Evolutionary conservation across 2,113 vertebrate genomes (phyloP).

Genomic region (Deroptyus accipitrinus): DNA sequence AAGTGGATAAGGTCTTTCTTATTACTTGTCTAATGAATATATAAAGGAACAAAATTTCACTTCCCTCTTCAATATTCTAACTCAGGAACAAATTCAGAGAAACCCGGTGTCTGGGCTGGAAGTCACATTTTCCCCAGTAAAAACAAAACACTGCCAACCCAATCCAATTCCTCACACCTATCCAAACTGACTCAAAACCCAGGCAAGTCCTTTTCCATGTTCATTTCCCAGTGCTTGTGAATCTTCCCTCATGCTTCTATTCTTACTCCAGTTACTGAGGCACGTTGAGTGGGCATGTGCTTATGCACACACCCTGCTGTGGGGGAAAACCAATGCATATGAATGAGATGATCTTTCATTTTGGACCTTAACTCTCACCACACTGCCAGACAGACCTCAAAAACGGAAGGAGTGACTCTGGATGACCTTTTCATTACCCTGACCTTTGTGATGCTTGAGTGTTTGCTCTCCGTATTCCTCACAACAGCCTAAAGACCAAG

Average conservation of each 20-base stretch:
- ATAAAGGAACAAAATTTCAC: background rate
- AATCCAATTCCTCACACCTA: background rate
- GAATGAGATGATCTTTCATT: background rate
- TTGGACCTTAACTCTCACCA: background rate
- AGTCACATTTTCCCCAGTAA: background rate
- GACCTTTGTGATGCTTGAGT: background rate
- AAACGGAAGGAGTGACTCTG: background rate
- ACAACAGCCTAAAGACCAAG: background rate
- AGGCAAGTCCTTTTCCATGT: background rate
- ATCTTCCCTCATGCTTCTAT: background rate
- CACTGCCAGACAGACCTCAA: background rate
- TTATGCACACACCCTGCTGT: background rate
- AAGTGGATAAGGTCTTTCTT: background rate
- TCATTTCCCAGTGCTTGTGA: background rate
- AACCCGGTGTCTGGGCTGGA: background rate
- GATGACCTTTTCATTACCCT: background rate
- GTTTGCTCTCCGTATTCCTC: background rate
- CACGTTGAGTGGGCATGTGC: rapidly evolving
- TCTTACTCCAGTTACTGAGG: background rate
- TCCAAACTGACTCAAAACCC: background rate
- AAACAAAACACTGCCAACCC: background rate
- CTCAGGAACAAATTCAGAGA: background rate
- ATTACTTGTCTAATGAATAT: background rate
- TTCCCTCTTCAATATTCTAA: background rate
- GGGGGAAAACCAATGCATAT: background rate